These are phyloP conservation scores for Oreochromis grahami DNA, from an alignment of 2,797 vertebrate genomes.

Conservation along the genomic window DNA sequence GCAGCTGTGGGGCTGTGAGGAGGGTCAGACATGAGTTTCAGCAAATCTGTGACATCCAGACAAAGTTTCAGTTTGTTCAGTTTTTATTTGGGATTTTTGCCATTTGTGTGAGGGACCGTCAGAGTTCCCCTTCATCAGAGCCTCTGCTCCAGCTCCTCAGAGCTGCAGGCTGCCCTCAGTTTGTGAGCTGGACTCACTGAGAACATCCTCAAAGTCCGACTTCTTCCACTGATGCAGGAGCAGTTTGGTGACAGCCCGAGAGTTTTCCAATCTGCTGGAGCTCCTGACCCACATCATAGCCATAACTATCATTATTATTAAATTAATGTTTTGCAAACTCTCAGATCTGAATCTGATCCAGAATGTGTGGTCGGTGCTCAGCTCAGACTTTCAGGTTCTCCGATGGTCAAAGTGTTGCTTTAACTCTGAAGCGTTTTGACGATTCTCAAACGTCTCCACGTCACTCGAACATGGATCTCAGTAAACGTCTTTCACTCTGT, in stretches of 20 bases:
- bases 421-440: background rate
- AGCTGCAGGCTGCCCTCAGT: background rate
- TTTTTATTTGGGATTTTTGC: background rate
- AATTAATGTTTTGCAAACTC: background rate
- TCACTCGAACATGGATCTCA: fast-evolving
- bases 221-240: background rate
- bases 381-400: background rate
- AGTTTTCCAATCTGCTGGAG: background rate
- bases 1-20: background rate
- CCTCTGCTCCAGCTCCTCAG: background rate
- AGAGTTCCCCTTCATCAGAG: background rate
- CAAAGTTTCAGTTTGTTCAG: background rate
- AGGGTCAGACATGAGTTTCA: background rate
- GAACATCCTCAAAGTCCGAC: background rate
- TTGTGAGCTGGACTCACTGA: background rate
- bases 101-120: background rate
- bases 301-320: background rate
- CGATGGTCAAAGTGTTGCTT: no score
- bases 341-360: background rate
- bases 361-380: background rate
- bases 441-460: background rate
- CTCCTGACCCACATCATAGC: background rate
- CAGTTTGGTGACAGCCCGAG: no score
- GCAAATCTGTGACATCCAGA: background rate
- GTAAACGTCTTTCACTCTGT: background rate